phyloP scores from a whole-genome alignment of 2,113 vertebrate species.

The Ammospiza nelsoni region DNA sequence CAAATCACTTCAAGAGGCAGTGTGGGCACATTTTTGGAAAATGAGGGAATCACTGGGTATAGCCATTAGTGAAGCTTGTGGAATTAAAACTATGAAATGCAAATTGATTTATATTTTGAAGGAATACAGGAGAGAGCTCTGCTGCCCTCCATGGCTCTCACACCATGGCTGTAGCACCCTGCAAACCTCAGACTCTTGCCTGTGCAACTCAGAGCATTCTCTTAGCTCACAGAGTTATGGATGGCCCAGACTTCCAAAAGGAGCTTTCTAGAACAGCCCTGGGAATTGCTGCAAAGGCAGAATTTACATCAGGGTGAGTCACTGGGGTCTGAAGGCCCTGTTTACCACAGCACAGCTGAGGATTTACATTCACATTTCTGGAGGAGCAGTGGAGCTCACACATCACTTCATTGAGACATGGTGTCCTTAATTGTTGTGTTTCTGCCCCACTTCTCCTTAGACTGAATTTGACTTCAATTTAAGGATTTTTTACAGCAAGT shows the following conservation, averaged over 20 bases:
- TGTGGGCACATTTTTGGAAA: constrained; percentile 72
- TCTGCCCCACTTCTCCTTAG: not conserved
- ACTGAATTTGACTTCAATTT: not conserved
- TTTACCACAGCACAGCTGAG: not conserved
- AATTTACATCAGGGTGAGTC: not conserved
- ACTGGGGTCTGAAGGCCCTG: not conserved
- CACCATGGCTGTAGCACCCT: not conserved
- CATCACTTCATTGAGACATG: not conserved
- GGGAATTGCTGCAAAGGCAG: not conserved
- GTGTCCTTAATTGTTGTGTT: not conserved
- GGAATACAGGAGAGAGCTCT: constrained; percentile 35
- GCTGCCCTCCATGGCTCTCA: not conserved
- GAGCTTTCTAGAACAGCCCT: not conserved
- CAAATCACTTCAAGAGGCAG: constrained; percentile 67
- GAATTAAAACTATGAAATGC: constrained; percentile 58
- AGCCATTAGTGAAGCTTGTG: constrained; percentile 64
- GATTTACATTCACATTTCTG: not conserved
- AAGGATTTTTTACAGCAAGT: not conserved
- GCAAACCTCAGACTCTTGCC: not conserved
- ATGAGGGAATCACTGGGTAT: constrained; percentile 70
- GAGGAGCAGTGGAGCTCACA: not conserved
- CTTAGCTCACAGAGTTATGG: not conserved
- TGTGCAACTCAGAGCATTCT: not conserved
- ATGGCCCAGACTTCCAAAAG: not conserved
- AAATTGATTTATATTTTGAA: constrained; percentile 45